These are phyloP conservation scores for Zosterops pallidus DNA, from an alignment of 2,113 vertebrate genomes.

Conservation along the genomic window DNA sequence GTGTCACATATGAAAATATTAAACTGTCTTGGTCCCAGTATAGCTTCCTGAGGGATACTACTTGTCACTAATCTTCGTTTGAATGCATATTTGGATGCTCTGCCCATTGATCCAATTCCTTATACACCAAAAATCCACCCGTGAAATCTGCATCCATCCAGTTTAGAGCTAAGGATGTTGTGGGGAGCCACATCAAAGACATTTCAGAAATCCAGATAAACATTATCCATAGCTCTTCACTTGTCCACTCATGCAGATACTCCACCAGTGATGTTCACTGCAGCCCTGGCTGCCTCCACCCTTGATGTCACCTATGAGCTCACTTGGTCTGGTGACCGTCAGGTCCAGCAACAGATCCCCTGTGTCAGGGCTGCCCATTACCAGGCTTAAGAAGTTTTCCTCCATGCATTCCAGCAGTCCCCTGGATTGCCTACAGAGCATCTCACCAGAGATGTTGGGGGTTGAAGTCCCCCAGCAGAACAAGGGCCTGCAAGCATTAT, in stretches of 20 bases:
- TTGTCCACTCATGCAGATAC: neutral
- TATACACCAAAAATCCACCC: neutral
- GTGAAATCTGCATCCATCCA: neutral
- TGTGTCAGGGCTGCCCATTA: neutral
- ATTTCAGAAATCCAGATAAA: neutral
- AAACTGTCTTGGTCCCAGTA: neutral
- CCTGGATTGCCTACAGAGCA: neutral
- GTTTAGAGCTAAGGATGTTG: neutral
- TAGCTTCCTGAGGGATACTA: neutral
- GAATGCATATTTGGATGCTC: neutral
- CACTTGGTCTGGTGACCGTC: neutral
- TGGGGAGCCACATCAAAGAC: neutral
- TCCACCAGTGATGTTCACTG: neutral
- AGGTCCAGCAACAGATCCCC: neutral
- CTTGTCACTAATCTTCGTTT: neutral
- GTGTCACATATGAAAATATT: neutral
- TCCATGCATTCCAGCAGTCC: fast-evolving
- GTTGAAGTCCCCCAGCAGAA: neutral
- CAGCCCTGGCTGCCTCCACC: neutral
- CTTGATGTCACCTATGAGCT: neutral
- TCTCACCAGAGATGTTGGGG: neutral
- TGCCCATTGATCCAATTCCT: neutral
- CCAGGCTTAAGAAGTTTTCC: neutral
- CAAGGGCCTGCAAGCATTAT: neutral
- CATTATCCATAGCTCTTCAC: neutral